Evolutionary conservation across 2,888 invertebrate genomes (phyloP), one percentile per base, ranked within the genome.

Genomic region (Lasiommata megera): DNA sequence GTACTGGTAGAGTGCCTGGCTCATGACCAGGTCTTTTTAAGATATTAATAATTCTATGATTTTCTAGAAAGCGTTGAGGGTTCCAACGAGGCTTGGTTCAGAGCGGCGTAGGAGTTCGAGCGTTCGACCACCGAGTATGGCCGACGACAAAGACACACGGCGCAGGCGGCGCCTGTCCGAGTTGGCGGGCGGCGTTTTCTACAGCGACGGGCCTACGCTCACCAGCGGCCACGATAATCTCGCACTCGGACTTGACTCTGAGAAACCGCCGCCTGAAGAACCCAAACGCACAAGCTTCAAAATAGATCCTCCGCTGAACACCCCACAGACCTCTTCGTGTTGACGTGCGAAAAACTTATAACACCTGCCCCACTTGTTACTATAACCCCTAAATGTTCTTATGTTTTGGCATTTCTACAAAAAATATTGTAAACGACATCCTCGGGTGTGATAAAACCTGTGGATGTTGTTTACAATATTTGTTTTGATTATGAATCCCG

Each of bases 141-240:
- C 79, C 9, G 82, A 90, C 67, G 84, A 87, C 71, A 91, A 88
- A 69, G 91, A 91, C 71, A 84, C 83, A 56, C 76, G 88, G 17
- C 80, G 91, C 5, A 77, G 89, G 28, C 82, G 91, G 1, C 76
- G 90, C 7, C 80, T 91, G 14, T 91, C 91, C 6, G 88, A 90
- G 64, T 68, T 90, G 66, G 90, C 91, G 1, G 91, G 91, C 28
- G 91, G 91, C 6, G 85, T 89, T 37, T 91, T 90, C 78, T 91
- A 91, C 77, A 88, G 88, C 71, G 88, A 88, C 63, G 69, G 72
- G 6, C 69, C 74, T 6, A 70, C 77, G 1, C 76, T 82, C 56
- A 69, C 79, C 3, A 72, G 73, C 36, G 85, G 87, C 3, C 70
- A 66, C 36, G 88, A 88, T 69, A 90, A 90, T 72, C 81, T 79